phyloP scores from a whole-genome alignment of 92 coral and sea anemone genomes.

The Actinostola sp. region DNA sequence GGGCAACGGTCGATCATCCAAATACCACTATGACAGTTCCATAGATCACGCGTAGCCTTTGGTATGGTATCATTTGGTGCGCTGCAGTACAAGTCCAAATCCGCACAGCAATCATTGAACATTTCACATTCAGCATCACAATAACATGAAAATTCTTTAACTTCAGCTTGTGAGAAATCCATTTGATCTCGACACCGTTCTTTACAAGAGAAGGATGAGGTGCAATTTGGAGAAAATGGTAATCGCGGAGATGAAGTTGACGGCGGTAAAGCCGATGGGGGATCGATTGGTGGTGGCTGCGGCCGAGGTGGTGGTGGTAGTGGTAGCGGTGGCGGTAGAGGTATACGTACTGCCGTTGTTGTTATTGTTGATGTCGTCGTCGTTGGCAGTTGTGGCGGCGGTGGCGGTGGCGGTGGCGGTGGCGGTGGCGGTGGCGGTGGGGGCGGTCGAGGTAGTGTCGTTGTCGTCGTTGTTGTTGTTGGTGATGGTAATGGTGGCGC shows the following conservation, averaged over 20 bases:
- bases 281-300: too few species aligned
- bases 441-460: neutral
- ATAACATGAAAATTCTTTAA: neutral
- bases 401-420: neutral
- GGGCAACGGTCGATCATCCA: conserved; percentile 31
- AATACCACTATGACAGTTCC: conserved; percentile 46
- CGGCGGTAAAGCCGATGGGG: neutral
- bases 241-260: neutral
- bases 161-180: neutral
- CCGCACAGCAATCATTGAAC: conserved; percentile 23
- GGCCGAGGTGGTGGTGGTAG: too few species aligned
- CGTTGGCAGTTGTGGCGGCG: neutral
- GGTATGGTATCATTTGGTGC: neutral
- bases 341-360: too few species aligned
- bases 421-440: neutral
- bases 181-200: neutral
- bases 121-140: conserved; percentile 17
- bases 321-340: too few species aligned
- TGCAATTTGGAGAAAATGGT: neutral
- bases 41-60: neutral
- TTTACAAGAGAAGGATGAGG: neutral
- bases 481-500: neutral
- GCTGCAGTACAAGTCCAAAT: conserved; percentile 10
- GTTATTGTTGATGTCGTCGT: too few species aligned
- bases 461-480: neutral